These are phyloP conservation scores for Hyles vespertilio DNA, from an alignment of 1,140 invertebrate genomes.

Conservation along the genomic window DNA sequence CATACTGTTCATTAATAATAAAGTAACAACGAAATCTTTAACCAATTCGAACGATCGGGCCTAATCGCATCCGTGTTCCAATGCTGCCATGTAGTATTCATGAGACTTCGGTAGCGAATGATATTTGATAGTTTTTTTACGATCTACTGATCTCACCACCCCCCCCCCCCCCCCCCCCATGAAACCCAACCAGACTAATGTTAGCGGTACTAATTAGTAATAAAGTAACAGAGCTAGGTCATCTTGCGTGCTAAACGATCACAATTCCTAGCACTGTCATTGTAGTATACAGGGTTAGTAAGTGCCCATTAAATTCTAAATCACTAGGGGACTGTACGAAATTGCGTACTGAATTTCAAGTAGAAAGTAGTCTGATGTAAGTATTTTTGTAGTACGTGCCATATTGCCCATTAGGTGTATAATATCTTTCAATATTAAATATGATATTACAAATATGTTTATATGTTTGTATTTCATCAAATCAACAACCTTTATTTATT, in stretches of 20 bases:
- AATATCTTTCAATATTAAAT: too few relatives aligned
- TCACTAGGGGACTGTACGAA: not conserved
- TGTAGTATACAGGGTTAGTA: conserved; percentile 2
- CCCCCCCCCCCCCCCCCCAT: not conserved
- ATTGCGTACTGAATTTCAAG: not conserved
- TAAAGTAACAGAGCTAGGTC: too few relatives aligned
- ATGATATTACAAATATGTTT: too few relatives aligned
- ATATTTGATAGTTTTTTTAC: conserved; percentile 49
- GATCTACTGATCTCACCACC: conserved; percentile 51
- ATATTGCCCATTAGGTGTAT: too few relatives aligned
- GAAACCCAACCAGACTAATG: not conserved
- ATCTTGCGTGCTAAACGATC: too few relatives aligned
- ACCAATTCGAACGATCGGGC: conserved; percentile 29
- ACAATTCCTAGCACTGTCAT: too few relatives aligned
- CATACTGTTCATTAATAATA: conserved; percentile 69
- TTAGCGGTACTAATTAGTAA: not conserved
- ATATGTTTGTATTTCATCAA: too few relatives aligned
- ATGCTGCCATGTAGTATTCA: conserved; percentile 37
- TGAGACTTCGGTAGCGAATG: conserved; percentile 47
- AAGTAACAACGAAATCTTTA: conserved; percentile 49
- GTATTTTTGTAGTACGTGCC: too few relatives aligned
- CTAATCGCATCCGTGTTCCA: conserved; percentile 33
- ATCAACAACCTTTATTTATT: too few relatives aligned
- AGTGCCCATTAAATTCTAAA: conserved; percentile 1
- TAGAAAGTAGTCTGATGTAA: not conserved